Conservation (phyloP, 2,888 invertebrate species). For the Scelioninae gen. 2 region DNA sequence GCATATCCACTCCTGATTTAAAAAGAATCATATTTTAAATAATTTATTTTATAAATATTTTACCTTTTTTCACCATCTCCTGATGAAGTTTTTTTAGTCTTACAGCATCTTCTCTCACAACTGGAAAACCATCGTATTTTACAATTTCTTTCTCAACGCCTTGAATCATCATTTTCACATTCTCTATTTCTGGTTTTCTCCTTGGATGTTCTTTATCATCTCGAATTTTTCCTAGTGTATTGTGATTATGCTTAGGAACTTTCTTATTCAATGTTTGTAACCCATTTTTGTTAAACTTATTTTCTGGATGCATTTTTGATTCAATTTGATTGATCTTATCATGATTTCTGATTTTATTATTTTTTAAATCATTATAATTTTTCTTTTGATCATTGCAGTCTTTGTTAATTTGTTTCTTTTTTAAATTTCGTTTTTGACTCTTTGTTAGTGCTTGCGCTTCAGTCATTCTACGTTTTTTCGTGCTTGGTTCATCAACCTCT, state of each 20-base stretch:
- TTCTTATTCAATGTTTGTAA: neutral
- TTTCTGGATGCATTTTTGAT: neutral
- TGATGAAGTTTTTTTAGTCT: constrained; percentile 79
- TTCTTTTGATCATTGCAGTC: neutral
- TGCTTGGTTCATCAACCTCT: neutral
- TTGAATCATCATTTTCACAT: constrained; percentile 79
- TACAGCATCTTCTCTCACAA: constrained; percentile 83
- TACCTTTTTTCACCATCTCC: constrained; percentile 81
- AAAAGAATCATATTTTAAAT: too few relatives aligned
- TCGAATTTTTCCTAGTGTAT: constrained; percentile 76
- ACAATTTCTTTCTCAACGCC: constrained; percentile 80
- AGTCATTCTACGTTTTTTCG: neutral
- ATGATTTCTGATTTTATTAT: neutral
- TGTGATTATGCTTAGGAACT: constrained; percentile 62
- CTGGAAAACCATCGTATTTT: constrained; percentile 83
- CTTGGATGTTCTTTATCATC: constrained; percentile 70
- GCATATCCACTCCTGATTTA: too few relatives aligned
- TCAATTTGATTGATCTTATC: neutral
- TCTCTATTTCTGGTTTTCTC: constrained; percentile 72
- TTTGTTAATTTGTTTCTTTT: constrained; percentile 62
- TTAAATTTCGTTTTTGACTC: constrained; percentile 68
- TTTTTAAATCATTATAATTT: neutral
- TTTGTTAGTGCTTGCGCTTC: constrained; percentile 62
- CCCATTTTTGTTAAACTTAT: neutral
- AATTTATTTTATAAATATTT: constrained; percentile 19